Conservation (phyloP, 2,113 vertebrate genomes). For the Syngnathus scovelli region DNA sequence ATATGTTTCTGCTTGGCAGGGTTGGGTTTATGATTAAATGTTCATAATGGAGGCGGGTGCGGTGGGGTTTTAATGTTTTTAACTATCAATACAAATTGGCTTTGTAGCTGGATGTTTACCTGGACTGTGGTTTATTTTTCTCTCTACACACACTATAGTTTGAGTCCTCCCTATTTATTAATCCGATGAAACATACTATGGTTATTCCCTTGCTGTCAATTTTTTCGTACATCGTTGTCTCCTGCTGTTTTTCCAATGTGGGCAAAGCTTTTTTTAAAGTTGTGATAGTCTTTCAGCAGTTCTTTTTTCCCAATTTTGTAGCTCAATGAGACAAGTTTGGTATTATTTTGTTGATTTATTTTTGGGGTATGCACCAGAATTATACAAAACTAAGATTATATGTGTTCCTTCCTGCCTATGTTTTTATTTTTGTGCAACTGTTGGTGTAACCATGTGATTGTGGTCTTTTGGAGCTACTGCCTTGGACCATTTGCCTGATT, state of each 20-base stretch:
- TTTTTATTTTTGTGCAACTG: slow-evolving; percentile 17
- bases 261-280: neutral
- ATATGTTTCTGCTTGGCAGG: neutral
- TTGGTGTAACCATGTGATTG: slow-evolving; percentile 14
- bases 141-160: neutral
- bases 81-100: neutral
- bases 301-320: neutral
- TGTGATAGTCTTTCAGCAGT: neutral
- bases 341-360: neutral
- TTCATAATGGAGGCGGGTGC: neutral
- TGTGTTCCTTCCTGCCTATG: neutral
- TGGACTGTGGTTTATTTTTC: neutral
- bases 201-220: too few relatives aligned
- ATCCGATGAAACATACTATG: neutral
- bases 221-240: neutral
- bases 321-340: neutral
- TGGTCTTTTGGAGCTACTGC: slow-evolving; percentile 10
- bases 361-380: neutral
- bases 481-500: slow-evolving; percentile 41
- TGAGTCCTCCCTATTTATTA: neutral
- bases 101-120: neutral
- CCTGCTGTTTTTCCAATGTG: neutral
- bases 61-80: neutral
- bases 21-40: neutral
- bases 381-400: slow-evolving; percentile 2